phyloP scores from a whole-genome alignment of 37 sponge, comb jelly and placozoan genomes.

The Halisarca cf. caerulea region DNA sequence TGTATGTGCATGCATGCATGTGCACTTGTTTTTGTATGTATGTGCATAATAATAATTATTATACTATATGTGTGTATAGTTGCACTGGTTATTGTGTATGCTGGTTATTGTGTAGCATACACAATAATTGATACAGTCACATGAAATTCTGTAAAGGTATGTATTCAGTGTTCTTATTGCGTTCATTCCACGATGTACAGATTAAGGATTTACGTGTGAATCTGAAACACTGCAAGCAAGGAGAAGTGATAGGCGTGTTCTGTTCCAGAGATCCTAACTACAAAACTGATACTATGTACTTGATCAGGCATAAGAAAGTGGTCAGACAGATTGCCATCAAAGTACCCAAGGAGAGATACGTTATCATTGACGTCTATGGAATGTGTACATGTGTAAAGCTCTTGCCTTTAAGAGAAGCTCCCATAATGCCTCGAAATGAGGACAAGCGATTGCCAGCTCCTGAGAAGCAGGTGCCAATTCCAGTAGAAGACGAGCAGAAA shows the following conservation, averaged over 20 bases:
- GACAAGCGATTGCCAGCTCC: too few species aligned
- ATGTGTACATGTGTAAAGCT: constrained; percentile 28
- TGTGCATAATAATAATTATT: too few species aligned
- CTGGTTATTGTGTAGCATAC: too few species aligned
- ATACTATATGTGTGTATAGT: too few species aligned
- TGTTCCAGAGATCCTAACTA: neutral
- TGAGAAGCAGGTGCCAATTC: too few species aligned
- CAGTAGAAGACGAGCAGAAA: too few species aligned
- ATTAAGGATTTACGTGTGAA: neutral
- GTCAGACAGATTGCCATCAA: neutral
- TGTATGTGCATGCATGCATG: neutral
- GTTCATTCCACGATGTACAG: too few species aligned
- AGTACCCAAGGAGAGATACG: constrained; percentile 10
- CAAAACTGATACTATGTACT: neutral
- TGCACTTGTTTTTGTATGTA: neutral
- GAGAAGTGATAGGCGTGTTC: constrained; percentile 31
- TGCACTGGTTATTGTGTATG: too few species aligned
- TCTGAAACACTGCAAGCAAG: neutral
- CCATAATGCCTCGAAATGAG: too few species aligned
- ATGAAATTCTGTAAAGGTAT: too few species aligned
- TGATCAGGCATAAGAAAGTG: constrained; percentile 1
- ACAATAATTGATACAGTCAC: too few species aligned
- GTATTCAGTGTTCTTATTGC: too few species aligned
- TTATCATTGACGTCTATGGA: constrained; percentile 29
- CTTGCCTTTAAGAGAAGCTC: neutral